Conservation (phyloP, 2,888 invertebrate genomes). For the Drosophila kambysellisi region DNA sequence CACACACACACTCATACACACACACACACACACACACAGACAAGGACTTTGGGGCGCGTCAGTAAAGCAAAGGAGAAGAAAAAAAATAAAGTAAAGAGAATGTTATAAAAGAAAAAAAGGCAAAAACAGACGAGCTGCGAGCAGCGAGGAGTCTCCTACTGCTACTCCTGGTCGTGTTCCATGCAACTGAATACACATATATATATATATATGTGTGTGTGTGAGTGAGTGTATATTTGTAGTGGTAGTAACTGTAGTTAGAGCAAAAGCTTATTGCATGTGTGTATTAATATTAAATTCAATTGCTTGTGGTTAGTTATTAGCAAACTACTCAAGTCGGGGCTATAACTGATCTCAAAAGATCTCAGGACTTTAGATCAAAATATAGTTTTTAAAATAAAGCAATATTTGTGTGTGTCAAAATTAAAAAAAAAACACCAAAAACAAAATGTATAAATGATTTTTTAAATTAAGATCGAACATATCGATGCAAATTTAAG, state of each 20-base stretch:
- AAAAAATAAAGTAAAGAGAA: slow-evolving; percentile 14
- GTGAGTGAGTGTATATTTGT: neutral
- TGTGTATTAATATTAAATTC: neutral
- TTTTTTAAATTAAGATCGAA: neutral
- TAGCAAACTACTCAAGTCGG: neutral
- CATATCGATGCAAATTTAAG: neutral
- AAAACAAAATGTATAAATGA: neutral
- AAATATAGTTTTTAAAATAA: neutral
- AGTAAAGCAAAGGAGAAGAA: slow-evolving; percentile 22
- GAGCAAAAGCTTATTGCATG: neutral
- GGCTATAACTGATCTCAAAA: neutral
- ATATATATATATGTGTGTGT: neutral
- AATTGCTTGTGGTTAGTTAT: neutral
- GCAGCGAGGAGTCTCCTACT: slow-evolving; percentile 12
- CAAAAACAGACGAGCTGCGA: slow-evolving; percentile 28
- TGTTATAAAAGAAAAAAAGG: slow-evolving; percentile 29
- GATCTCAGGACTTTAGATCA: neutral
- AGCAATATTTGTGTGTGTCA: too few relatives aligned
- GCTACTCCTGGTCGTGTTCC: neutral
- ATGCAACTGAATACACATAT: neutral
- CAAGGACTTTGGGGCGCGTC: slow-evolving; percentile 57
- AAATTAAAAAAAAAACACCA: too few relatives aligned
- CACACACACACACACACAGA: slow-evolving; percentile 33
- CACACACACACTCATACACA: slow-evolving; percentile 37
- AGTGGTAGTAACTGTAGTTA: neutral